Evolutionary conservation across 2,888 invertebrate species (phyloP), one percentile per base, ranked within the genome.

Genomic region (Ectropis crepuscularia): DNA sequence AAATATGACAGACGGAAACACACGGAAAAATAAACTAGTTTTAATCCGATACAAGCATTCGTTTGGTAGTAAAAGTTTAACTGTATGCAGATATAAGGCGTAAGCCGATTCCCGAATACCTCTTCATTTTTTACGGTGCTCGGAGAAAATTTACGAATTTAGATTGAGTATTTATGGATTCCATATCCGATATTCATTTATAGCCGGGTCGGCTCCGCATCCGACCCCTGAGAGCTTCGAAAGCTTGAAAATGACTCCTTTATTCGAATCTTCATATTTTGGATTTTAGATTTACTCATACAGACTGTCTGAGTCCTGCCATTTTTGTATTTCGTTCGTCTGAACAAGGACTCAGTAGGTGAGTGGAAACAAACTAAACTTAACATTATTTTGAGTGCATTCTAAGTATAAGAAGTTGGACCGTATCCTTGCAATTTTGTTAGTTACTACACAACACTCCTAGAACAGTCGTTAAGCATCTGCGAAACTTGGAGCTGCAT

Each of bases 91-190:
- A 78, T 78, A 76, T 77, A 77, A 74, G 67, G 76, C 77, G 77
- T 85, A 81, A 88, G 84, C 86, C 82, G 82, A 83, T 85, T 85
- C 82, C 79, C 80, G 80, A 85, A 84, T 82, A 83, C 79, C 82
- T 82, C 81, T 85, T 83, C 79, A 83, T 83, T 85, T 88, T 70
- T 88, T 86, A 83, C 81, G 82, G 82, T 79, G 76, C 78, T 78
- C 77, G 73, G 76, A 79, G 81, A 86, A 86, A 85, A 86, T 85
- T 85, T 83, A 84, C 85, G 84, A 86, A 88, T 88, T 89, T 88
- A 86, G 82, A 87, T 86, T 87, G 83, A 85, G 86, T 88, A 87
- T 88, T 88, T 88, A 88, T 87, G 85, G 84, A 85, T 85, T 84
- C 81, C 81, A 84, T 87, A 86, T 86, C 82, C 82, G 84, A 86